Base-by-base conservation (phyloP, 2,888 invertebrate genomes). In the Drosophila aldrichi region DNA sequence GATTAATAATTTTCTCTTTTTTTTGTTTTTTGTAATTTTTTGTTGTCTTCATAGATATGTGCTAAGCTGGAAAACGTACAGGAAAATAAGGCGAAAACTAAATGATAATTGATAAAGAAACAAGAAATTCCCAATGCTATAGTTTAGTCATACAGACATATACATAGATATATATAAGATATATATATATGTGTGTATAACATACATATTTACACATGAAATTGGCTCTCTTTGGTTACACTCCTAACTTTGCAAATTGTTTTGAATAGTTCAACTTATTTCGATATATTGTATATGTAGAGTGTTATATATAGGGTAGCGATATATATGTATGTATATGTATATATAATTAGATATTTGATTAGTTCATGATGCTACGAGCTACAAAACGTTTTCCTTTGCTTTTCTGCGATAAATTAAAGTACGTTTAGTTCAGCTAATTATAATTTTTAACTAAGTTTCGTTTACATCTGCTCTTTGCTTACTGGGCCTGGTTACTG, bases 191-290 rank as follows among this genome's bases (percentile, higher is more conserved):
- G 32, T 52, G 6, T 52, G 44, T 20, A 51, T 68, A 77, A 49
- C 55, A 55, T 64, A 72, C 25, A 60, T 81, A 78, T 81, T 69
- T 81, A 78, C 81, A 78, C 54, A 63, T 81, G 62, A 65, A 61
- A 76, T 71, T 71, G 40, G 55, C 66, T 70, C 48, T 77, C 77
- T 77, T 77, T 77, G 77, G 77, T 77, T 76, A 64, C 71, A 66
- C 66, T 66, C 66, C 71, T 46, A 62, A 61, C 46, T 66, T 49
- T 43, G 52, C 46, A 38, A 79, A 61, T 61, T 36, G 25, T 52
- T 68, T 68, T 68, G 52, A 40, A 49, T 74, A 65, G 36, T 61
- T 56, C 12, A 70, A 65, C 80, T 79, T 75, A 54, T 40, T 25
- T 54, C 25, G 12, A 40, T 40, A 54, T 29, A 29, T 25, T 25